phyloP scores from a whole-genome alignment of 2,888 invertebrate genomes.

The Pecten maximus region DNA sequence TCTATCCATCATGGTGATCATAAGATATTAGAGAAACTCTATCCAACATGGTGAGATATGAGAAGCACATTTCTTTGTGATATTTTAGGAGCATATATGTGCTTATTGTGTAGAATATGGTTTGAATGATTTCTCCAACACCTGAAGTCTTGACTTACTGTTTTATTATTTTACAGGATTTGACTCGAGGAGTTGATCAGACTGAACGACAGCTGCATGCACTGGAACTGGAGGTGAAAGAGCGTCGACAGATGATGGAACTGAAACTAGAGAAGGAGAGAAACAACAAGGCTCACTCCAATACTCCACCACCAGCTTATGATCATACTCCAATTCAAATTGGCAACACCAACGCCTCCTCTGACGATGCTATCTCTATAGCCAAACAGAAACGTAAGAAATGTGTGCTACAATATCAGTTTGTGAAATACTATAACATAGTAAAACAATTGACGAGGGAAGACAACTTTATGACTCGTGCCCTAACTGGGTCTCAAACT shows the following conservation, averaged over 20 bases:
- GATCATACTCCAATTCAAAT: neutral
- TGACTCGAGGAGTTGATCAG: neutral
- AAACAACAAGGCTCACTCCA: neutral
- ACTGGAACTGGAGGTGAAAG: neutral
- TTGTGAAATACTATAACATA: neutral
- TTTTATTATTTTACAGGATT: neutral
- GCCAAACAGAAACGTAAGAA: conserved; percentile 15
- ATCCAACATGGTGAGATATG: too few species aligned
- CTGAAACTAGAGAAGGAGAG: neutral
- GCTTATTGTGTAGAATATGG: too few species aligned
- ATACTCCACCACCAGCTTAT: neutral
- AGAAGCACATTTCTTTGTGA: too few species aligned
- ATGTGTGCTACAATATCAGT: neutral
- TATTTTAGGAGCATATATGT: neutral
- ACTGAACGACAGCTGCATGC: neutral
- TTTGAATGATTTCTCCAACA: too few species aligned
- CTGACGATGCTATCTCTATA: neutral
- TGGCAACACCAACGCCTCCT: neutral
- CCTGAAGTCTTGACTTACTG: neutral
- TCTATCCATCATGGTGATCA: too few species aligned
- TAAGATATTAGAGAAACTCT: too few species aligned
- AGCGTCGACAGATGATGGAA: neutral
- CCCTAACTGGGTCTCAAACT: too few species aligned
- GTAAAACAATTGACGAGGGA: too few species aligned
- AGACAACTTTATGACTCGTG: too few species aligned